Conservation (phyloP, 2,797 vertebrate genomes). For the Gorsachius magnificus region DNA sequence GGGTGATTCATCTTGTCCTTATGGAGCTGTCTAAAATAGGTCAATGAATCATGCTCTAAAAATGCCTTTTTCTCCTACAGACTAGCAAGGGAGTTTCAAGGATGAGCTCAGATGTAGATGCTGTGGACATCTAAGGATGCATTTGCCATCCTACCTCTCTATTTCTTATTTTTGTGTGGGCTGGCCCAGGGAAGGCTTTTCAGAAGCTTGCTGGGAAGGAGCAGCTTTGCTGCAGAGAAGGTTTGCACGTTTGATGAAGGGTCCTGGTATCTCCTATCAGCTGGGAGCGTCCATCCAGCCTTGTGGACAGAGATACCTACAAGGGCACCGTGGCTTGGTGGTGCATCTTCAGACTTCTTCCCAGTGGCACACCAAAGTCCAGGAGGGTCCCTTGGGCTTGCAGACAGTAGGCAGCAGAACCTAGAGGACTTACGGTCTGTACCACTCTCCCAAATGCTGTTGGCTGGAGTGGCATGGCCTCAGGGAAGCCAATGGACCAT, state of each 20-base stretch:
- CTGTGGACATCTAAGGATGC: not conserved
- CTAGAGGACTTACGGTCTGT: not conserved
- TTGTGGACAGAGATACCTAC: not conserved
- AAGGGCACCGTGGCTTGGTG: rapidly evolving
- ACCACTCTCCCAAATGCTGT: not conserved
- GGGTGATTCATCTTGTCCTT: slow-evolving; percentile 29
- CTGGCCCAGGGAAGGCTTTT: not conserved
- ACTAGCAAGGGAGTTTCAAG: not conserved
- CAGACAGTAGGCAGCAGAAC: not conserved
- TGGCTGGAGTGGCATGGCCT: not conserved
- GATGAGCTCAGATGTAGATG: not conserved
- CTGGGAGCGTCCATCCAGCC: not conserved
- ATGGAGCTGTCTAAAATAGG: slow-evolving; percentile 24
- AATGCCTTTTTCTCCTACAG: slow-evolving; percentile 1
- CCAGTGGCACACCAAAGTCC: not conserved
- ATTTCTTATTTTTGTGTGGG: not conserved
- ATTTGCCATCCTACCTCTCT: not conserved
- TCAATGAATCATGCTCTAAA: slow-evolving; percentile 41
- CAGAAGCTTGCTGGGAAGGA: not conserved
- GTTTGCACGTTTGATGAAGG: not conserved
- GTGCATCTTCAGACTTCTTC: not conserved
- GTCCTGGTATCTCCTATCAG: not conserved
- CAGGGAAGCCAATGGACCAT: not conserved
- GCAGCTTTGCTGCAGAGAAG: not conserved
- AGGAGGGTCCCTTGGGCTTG: not conserved